Base-by-base conservation (phyloP, 1,140 invertebrate genomes). In the Andrena cerasifolii region DNA sequence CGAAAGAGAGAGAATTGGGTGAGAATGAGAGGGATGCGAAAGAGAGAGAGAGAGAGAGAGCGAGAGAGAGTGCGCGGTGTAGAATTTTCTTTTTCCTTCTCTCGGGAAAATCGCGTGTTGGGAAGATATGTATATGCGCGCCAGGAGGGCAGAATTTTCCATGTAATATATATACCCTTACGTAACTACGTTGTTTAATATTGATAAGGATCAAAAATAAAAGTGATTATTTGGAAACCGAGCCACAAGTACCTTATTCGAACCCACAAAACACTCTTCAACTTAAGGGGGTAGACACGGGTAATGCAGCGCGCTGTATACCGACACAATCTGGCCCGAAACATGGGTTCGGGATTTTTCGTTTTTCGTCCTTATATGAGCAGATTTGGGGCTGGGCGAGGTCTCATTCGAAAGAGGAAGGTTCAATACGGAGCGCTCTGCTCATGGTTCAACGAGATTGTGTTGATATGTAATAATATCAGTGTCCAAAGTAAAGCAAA, bases 111-210 rank as follows among this genome's bases (percentile, higher is more conserved):
- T 74, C 73, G 84, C 73, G 59, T 86, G 75, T 83, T 72, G 81
- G 71, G 74, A 85, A 86, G 78, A 87, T 89, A 84, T 40, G 36
- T 40, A 40, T 79, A 81, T 85, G 87, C 85, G 85, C 83, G 84
- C 82, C 75, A 87, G 80, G 76, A 86, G 85, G 84, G 88, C 83
- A 91, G 80, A 90, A 89, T 91, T 91, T 91, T 91, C 88, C 90
- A 91, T 91, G 87, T 91, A 91, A 91, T 90, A 91, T 91, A 91
- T 90, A 91, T 87, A 90, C 86, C 87, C 87, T 84, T 90, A 89
- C 86, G 78, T 90, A 91, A 91, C 89, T 91, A 90, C 89, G 90
- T 91, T 91, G 90, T 91, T 91, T 91, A 91, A 91, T 91, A 91
- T 91, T 88, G 82, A 91, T 91, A 91, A 91, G 89, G 81, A 90